These are phyloP conservation scores for Hippocampus kuda DNA, from an alignment of 2,797 vertebrate species.

Conservation along the genomic window DNA sequence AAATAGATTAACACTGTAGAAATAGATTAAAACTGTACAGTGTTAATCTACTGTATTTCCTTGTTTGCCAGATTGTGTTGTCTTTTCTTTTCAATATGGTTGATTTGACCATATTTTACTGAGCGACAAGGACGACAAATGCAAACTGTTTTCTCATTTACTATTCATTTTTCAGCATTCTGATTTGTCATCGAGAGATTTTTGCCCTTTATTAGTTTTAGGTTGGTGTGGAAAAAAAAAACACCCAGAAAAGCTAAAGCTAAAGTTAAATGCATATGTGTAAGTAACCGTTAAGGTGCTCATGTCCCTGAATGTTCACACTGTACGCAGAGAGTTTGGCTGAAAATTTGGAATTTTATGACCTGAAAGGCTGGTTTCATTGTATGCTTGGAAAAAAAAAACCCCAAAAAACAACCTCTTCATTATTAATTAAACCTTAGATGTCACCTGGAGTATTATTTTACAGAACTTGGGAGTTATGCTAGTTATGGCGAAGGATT, in stretches of 20 bases:
- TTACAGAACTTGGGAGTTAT: not conserved
- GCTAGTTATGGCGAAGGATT: not conserved
- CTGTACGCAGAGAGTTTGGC: not conserved
- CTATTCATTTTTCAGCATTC: not conserved
- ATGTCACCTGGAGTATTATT: not conserved
- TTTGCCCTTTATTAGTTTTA: not conserved
- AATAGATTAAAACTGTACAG: not conserved
- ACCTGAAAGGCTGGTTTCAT: not conserved
- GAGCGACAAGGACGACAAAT: not conserved
- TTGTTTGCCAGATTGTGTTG: not conserved
- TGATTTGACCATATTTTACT: not conserved
- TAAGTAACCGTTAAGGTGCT: not conserved
- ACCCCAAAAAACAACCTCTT: too few species aligned
- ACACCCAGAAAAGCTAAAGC: too few species aligned
- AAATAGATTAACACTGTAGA: not conserved
- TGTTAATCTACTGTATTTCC: too few species aligned
- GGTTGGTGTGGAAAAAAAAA: not conserved
- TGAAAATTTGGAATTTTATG: not conserved
- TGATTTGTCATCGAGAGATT: not conserved
- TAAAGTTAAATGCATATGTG: too few species aligned
- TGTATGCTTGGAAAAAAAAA: not conserved
- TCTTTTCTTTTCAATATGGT: not conserved
- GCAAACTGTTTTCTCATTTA: not conserved
- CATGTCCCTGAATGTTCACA: not conserved
- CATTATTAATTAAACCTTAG: too few species aligned